Evolutionary conservation across 1,140 invertebrate genomes (phyloP), one percentile per base, ranked within the genome.

Genomic region (Zaprionus gabonicus): DNA sequence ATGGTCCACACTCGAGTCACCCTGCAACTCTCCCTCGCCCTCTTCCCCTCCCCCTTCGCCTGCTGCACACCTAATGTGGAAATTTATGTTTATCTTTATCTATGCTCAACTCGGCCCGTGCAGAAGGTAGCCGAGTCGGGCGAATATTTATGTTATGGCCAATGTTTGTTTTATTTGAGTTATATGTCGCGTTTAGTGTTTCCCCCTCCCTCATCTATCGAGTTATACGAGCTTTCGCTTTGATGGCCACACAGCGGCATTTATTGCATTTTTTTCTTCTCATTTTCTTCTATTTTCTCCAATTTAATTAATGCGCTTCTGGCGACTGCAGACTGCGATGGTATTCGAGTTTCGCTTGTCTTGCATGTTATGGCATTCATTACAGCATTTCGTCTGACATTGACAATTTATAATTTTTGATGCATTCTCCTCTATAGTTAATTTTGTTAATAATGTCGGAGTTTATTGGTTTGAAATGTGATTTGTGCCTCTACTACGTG

Each of bases 121-220:
- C 28, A 58, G 46, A 63, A 84, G 77, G 73, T 80, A 80, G 81
- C 60, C 44, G 46, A 23, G 10, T 55, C 81, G 65, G 31, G 31
- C 31, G 73, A 65, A 78, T 83, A 87, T 87, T 87, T 87, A 87
- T 87, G 84, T 81, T 87, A 88, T 78, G 81, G 81, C 78, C 74
- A 78, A 87, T 87, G 84, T 81, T 87, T 87, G 73, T 88, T 87
- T 87, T 78, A 84, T 87, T 87, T 88, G 84, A 87, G 78, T 88
- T 87, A 88, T 81, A 83, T 81, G 84, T 80, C 81, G 76, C 82
- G 46, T 69, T 78, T 66, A 75, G 67, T 67, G 56, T 56, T 36
- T 23, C 49, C 64, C 53, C 12, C 1, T 0, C n/a, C 17, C 7
- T 17, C n/a, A n/a, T 53, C 72, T 56, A 20, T 9, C 44, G 55